Evolutionary conservation across 2,888 invertebrate genomes (phyloP).

Genomic region (Amiota mariae): DNA sequence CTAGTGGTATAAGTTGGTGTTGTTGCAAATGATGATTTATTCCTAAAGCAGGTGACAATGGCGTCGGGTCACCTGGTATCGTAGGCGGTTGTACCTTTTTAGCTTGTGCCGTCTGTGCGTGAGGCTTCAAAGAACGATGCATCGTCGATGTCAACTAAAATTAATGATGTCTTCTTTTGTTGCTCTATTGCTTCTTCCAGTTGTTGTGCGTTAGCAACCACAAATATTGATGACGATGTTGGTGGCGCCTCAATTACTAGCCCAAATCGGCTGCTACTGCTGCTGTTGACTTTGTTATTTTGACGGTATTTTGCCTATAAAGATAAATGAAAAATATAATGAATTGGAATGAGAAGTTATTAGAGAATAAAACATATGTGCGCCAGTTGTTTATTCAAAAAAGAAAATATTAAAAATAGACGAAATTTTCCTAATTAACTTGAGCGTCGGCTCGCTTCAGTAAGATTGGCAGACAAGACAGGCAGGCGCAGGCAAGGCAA

Average conservation of each 20-base stretch:
- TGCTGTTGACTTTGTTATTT: conserved; percentile 19
- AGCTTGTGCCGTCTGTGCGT: conserved; percentile 89
- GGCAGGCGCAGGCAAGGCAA: no score
- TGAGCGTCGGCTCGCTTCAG: neutral
- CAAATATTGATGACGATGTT: conserved; percentile 2
- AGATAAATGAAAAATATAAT: neutral
- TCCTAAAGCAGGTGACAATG: conserved; percentile 39
- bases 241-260: no score
- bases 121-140: conserved; percentile 88
- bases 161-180: conserved; percentile 15
- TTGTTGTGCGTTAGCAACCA: conserved; percentile 38
- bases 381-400: conserved; percentile 4
- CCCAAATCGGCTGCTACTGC: conserved; percentile 51
- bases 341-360: conserved; percentile 3
- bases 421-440: conserved; percentile 12
- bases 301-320: conserved; percentile 11
- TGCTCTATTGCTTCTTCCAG: conserved; percentile 52
- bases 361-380: conserved; percentile 10
- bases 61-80: conserved; percentile 82
- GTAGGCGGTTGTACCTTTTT: conserved; percentile 94
- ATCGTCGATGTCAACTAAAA: conserved; percentile 77
- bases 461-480: no score
- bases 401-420: conserved; percentile 1
- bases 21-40: conserved; percentile 48
- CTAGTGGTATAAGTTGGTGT: conserved; percentile 62